These are phyloP conservation scores for Amyelois transitella DNA, from an alignment of 1,140 invertebrate species.

Conservation along the genomic window DNA sequence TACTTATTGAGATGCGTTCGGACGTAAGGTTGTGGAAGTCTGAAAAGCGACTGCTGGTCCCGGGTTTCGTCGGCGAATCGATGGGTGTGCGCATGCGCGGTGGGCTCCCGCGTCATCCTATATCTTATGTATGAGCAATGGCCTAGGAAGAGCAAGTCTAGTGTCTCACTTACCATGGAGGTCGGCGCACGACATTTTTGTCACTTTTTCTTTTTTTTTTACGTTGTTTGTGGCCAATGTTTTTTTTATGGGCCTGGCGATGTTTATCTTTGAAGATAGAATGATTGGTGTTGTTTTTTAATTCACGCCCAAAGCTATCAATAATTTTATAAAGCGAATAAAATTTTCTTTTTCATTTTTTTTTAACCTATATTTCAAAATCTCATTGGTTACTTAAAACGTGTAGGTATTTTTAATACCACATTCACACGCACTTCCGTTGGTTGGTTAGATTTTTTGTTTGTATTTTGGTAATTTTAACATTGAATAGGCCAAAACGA, in stretches of 20 bases:
- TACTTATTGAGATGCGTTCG: constrained; percentile 27
- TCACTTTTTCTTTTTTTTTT: no score
- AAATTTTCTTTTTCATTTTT: no score
- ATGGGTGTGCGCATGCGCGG: constrained; percentile 57
- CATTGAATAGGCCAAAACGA: background rate
- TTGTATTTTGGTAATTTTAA: background rate
- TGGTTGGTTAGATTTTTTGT: no score
- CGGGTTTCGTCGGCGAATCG: constrained; percentile 49
- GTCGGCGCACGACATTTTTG: background rate
- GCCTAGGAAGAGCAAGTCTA: constrained; percentile 37
- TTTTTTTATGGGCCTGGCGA: no score
- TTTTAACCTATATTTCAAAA: no score
- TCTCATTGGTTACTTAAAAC: no score
- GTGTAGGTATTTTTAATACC: no score
- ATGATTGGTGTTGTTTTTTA: no score
- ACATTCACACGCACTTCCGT: background rate
- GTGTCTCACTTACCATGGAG: background rate
- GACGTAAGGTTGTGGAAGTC: background rate
- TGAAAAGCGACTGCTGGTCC: constrained; percentile 31
- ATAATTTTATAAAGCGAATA: no score
- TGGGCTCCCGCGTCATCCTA: constrained; percentile 43
- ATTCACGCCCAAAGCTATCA: no score
- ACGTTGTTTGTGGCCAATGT: no score
- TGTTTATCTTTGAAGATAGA: no score
- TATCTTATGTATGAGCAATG: constrained; percentile 67